phyloP scores from a whole-genome alignment of 2,797 vertebrate species.

The Natrix natrix region DNA sequence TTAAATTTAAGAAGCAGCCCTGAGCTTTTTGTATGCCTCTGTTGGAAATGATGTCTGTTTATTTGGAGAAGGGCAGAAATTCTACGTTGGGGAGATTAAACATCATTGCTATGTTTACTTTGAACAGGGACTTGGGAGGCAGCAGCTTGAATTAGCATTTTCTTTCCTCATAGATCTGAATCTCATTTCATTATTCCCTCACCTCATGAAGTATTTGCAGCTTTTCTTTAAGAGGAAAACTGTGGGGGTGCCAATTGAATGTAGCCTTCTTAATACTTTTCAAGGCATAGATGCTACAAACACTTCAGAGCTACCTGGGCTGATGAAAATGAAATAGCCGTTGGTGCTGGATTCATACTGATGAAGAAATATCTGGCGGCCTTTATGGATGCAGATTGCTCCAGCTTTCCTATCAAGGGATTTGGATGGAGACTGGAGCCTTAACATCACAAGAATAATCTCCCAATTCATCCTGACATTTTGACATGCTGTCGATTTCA shows the following conservation, averaged over 20 bases:
- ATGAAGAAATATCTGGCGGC: conserved; percentile 57
- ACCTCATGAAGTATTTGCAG: conserved; percentile 39
- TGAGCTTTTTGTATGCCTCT: neutral
- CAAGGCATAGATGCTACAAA: neutral
- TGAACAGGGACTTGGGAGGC: conserved; percentile 33
- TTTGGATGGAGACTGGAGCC: conserved; percentile 54
- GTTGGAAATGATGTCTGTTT: neutral
- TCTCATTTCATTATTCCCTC: conserved; percentile 32
- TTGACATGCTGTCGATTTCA: conserved; percentile 50
- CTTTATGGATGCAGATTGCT: conserved; percentile 50
- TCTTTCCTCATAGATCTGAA: conserved; percentile 49
- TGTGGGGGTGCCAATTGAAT: conserved; percentile 34
- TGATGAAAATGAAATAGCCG: conserved; percentile 41
- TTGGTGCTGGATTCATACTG: conserved; percentile 46
- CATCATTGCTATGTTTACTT: conserved; percentile 43
- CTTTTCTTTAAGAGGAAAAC: conserved; percentile 35
- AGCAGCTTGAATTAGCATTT: conserved; percentile 39
- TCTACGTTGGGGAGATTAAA: conserved; percentile 30
- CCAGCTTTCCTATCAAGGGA: conserved; percentile 61
- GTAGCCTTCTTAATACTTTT: conserved; percentile 38
- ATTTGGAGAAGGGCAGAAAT: conserved; percentile 19
- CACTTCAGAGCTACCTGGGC: conserved; percentile 49
- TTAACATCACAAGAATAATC: conserved; percentile 48
- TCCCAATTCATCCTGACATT: conserved; percentile 61
- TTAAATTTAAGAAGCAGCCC: neutral